Conservation (phyloP, 2,888 invertebrate genomes). For the Cheilosia soror region DNA sequence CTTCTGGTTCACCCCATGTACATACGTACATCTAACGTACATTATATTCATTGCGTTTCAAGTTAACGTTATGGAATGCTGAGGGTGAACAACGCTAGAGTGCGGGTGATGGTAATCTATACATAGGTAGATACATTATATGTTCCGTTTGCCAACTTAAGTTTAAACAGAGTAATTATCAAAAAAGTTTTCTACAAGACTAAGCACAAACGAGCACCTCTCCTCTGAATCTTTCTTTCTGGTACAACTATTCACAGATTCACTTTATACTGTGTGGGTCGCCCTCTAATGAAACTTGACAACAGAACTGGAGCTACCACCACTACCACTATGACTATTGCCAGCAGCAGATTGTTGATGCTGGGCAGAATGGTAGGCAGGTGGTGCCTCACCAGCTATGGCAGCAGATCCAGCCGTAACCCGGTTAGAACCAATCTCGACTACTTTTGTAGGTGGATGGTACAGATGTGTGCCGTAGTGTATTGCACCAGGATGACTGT, state of each 20-base stretch:
- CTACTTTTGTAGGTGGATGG: conserved; percentile 77
- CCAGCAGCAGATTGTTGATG: conserved; percentile 44
- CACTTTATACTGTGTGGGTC: background rate
- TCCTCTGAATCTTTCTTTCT: conserved; percentile 4
- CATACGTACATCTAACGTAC: background rate
- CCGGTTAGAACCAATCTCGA: conserved; percentile 61
- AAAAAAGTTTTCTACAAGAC: conserved; percentile 64
- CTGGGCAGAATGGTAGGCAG: conserved; percentile 27
- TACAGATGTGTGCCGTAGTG: conserved; percentile 81
- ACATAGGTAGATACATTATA: background rate
- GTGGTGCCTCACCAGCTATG: conserved; percentile 54
- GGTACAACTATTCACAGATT: background rate
- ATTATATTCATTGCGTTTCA: background rate
- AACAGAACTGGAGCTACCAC: conserved; percentile 37
- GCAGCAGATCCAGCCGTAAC: conserved; percentile 62
- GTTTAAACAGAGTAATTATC: conserved; percentile 66
- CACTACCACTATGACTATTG: conserved; percentile 31
- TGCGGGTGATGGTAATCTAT: background rate
- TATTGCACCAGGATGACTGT: conserved; percentile 80
- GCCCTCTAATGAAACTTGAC: conserved; percentile 43
- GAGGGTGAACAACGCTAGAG: background rate
- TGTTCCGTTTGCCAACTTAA: conserved; percentile 32
- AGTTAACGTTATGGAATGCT: conserved; percentile 45
- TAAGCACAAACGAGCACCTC: conserved; percentile 48
- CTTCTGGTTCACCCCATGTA: background rate